A percentile compares a stretch with the other conserved stretches of the same genome.
Conservation (phyloP, 2,113 vertebrate species). For the Nothoprocta pentlandii region DNA sequence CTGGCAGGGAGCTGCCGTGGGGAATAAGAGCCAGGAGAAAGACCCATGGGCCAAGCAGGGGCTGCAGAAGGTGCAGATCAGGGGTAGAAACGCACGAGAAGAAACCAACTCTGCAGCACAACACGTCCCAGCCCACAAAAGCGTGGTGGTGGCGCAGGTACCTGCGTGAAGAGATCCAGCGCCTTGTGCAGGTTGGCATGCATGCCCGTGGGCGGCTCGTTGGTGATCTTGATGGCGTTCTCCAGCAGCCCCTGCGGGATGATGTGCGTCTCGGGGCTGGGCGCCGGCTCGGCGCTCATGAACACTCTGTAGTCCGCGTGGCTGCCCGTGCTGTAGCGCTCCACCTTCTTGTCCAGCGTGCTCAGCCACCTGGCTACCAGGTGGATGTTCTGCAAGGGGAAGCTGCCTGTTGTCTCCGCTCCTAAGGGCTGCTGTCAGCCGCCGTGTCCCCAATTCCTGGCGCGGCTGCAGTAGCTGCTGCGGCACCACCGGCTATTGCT, state of each 20-base stretch:
- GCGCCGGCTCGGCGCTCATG: slow-evolving; percentile 78
- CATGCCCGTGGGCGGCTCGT: slow-evolving; percentile 79
- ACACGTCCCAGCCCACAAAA: neutral
- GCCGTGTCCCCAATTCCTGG: accelerated
- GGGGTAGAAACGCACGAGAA: neutral
- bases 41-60: too few species aligned
- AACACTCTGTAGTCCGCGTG: slow-evolving; percentile 74
- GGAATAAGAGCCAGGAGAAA: too few species aligned
- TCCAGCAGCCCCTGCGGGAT: slow-evolving; percentile 83
- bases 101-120: neutral
- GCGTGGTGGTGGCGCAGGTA: neutral
- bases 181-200: slow-evolving; percentile 81
- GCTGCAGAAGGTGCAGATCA: neutral
- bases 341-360: slow-evolving; percentile 77
- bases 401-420: neutral
- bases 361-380: slow-evolving; percentile 80
- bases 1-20: too few species aligned
- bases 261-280: slow-evolving; percentile 72
- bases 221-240: slow-evolving; percentile 83
- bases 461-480: neutral
- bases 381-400: slow-evolving; percentile 78
- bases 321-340: slow-evolving; percentile 64
- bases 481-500: neutral
- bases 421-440: neutral
- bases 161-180: slow-evolving; percentile 82